Percentiles rank a stretch among this genome's conserved stretches.
Conservation (phyloP, 2,113 vertebrate genomes). For the Micromys minutus region DNA sequence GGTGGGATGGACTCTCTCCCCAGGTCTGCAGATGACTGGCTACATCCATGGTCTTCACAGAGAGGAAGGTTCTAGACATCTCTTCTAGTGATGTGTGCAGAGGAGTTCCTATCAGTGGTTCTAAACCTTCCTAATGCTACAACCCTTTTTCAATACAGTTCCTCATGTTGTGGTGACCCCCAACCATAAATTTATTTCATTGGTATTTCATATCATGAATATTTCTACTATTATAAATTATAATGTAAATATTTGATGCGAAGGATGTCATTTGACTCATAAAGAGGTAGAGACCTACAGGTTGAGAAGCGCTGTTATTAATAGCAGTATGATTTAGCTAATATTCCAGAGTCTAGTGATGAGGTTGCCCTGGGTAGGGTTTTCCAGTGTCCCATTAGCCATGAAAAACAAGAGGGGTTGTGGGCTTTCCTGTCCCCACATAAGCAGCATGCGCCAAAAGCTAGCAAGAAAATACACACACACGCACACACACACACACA, state of each 20-base stretch:
- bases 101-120: neutral
- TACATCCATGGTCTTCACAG: neutral
- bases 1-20: neutral
- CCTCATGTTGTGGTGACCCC: too few species aligned
- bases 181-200: too few species aligned
- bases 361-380: too few species aligned
- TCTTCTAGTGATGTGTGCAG: neutral
- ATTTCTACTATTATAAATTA: too few species aligned
- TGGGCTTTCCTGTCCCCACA: neutral
- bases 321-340: neutral
- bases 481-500: neutral
- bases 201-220: too few species aligned
- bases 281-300: too few species aligned
- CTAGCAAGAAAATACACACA: neutral
- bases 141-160: too few species aligned
- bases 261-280: too few species aligned
- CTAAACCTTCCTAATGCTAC: too few species aligned
- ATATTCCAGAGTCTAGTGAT: too few species aligned
- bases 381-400: neutral
- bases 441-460: neutral
- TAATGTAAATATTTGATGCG: too few species aligned
- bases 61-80: accelerated
- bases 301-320: too few species aligned
- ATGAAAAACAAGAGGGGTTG: accelerated
- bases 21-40: accelerated